Base-by-base conservation (phyloP, 2,113 vertebrate genomes). In the Henicopernis longicauda region DNA sequence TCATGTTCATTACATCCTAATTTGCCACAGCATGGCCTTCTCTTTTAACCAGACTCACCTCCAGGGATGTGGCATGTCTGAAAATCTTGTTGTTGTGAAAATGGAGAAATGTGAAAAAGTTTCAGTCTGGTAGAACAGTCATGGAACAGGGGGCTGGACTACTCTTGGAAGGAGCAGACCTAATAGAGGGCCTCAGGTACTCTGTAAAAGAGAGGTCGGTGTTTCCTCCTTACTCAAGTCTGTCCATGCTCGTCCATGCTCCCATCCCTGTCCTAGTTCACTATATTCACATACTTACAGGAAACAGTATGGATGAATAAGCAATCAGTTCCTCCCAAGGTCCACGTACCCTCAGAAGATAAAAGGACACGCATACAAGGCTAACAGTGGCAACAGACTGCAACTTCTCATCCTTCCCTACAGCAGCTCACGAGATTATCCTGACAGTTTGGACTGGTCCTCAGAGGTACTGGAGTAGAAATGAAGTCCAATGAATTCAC, bases 341-440 rank as follows among this genome's bases (percentile, higher is more conserved):
- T 20, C 23, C 34, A n/a, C 0, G 1, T 7, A 32, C 16, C 44
- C 38, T 55, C 15, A 67, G 58, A 91, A 79, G 42, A 70, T 13
- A 19, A 3, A 31, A 63, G 32, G 40, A 49, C 29, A 52, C 0
- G 2, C 4, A 10, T 16, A 57, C 0, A 0, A 95, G 31, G 22
- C 47, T 40, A 7, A 79, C 6, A 15, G 16, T 0, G 6, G 36
- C 50, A 82, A 36, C 25, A 69, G 29, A 45, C 42, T 63, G 32
- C 65, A 69, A 7, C 25, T 66, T 63, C 55, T 70, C 63, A 49
- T 58, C n/a, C 54, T 66, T 77, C 50, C 22, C 42, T 49, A 42
- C 15, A 54, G 69, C 23, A 95, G 63, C 32, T 71, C 59, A 12
- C 6, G 15, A 86, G 12, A 85, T 74, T 50, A 66, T 32, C 55